These are phyloP conservation scores for Scaptomyza parva DNA, from an alignment of 2,888 invertebrate species.

Conservation along the genomic window DNA sequence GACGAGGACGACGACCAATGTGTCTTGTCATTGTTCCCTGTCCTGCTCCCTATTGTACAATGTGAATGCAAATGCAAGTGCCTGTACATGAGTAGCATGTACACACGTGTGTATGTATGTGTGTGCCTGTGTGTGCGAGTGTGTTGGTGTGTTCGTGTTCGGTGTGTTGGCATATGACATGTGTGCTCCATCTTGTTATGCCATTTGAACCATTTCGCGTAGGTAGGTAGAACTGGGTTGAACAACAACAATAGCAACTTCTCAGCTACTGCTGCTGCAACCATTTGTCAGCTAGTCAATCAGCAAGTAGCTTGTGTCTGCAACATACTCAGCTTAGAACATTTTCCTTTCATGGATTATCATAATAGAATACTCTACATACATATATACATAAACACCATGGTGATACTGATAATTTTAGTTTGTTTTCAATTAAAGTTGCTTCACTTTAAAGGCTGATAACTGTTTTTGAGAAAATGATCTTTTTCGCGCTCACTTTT, in stretches of 20 bases:
- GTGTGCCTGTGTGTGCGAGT: not conserved
- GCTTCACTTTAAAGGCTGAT: no score
- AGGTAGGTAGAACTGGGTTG: slow-evolving; percentile 38
- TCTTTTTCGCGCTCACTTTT: not conserved
- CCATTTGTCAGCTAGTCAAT: slow-evolving; percentile 72
- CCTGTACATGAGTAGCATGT: not conserved
- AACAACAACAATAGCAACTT: slow-evolving; percentile 22
- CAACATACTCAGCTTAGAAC: slow-evolving; percentile 11
- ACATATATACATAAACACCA: no score
- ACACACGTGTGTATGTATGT: slow-evolving; percentile 1
- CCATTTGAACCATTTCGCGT: slow-evolving; percentile 69
- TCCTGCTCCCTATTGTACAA: slow-evolving; percentile 41
- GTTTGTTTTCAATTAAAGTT: no score
- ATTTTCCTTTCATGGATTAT: slow-evolving; percentile 13
- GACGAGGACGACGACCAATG: slow-evolving; percentile 23
- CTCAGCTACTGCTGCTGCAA: slow-evolving; percentile 27
- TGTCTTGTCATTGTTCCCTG: slow-evolving; percentile 55
- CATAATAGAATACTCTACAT: not conserved
- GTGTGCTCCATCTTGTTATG: slow-evolving; percentile 68
- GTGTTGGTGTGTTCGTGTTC: slow-evolving; percentile 6
- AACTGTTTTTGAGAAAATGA: not conserved
- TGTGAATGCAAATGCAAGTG: slow-evolving; percentile 57
- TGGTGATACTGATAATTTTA: no score
- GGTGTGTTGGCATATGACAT: slow-evolving; percentile 41
- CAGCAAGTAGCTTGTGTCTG: slow-evolving; percentile 24